Conservation (phyloP, 2,113 vertebrate genomes). For the Phalacrocorax carbo region DNA sequence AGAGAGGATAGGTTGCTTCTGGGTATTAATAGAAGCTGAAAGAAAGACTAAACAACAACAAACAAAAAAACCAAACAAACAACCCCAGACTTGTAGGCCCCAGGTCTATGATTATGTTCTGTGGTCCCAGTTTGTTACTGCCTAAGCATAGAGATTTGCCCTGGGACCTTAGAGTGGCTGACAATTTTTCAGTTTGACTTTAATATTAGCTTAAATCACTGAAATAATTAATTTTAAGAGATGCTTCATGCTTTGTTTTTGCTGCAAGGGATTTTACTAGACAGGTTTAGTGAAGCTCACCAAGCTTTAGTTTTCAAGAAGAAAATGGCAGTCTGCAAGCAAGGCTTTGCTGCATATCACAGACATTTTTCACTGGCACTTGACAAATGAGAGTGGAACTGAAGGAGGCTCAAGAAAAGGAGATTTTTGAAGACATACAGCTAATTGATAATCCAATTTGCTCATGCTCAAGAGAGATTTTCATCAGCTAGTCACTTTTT, state of each 20-base stretch:
- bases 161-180: not conserved
- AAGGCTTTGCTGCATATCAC: not conserved
- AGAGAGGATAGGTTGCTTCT: not conserved
- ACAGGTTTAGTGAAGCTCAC: slow-evolving; percentile 47
- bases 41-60: not conserved
- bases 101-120: not conserved
- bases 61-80: no score
- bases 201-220: slow-evolving; percentile 22
- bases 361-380: not conserved
- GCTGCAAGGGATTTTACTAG: slow-evolving; percentile 24
- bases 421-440: slow-evolving; percentile 1
- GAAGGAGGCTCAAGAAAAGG: slow-evolving; percentile 13
- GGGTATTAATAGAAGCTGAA: not conserved
- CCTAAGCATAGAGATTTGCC: not conserved
- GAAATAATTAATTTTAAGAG: slow-evolving; percentile 46
- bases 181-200: slow-evolving; percentile 28
- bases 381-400: slow-evolving; percentile 47
- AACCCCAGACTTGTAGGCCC: not conserved
- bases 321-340: slow-evolving; percentile 37
- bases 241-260: slow-evolving; percentile 27
- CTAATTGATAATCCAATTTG: slow-evolving; percentile 66
- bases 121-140: not conserved
- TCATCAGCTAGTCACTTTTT: slow-evolving; percentile 48
- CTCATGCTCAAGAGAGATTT: slow-evolving; percentile 50
- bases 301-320: slow-evolving; percentile 1